A percentile compares a stretch with the other conserved stretches of the same genome.
phyloP scores from a whole-genome alignment of 2,113 vertebrate genomes.

The Tragulus kanchil region DNA sequence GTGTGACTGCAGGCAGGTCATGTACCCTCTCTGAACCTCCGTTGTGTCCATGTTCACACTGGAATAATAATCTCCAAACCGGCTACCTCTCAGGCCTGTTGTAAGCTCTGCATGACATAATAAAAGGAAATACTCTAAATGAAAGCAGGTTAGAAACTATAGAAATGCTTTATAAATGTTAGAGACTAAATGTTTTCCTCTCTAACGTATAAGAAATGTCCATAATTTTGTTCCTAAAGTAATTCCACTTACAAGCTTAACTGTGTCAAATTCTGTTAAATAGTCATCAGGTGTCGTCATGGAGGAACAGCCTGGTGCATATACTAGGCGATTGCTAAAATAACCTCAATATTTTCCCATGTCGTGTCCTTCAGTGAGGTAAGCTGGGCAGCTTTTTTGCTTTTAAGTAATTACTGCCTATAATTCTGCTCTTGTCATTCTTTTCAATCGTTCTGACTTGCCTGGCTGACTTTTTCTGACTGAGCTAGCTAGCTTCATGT shows the following conservation, averaged over 20 bases:
- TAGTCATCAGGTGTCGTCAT: background rate
- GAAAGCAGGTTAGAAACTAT: slow-evolving; percentile 51
- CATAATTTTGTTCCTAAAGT: slow-evolving; percentile 50
- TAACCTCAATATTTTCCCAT: background rate
- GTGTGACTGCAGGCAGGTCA: background rate
- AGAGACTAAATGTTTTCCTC: slow-evolving; percentile 18
- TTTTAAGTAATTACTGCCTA: slow-evolving; percentile 40
- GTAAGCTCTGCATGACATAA: slow-evolving; percentile 13
- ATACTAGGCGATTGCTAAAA: background rate
- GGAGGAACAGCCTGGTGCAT: background rate
- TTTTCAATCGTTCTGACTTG: background rate
- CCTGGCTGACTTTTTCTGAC: background rate
- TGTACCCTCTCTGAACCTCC: background rate
- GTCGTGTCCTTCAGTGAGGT: background rate
- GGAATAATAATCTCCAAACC: background rate
- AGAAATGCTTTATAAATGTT: slow-evolving; percentile 16
- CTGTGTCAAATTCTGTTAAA: slow-evolving; percentile 44
- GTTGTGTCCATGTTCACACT: background rate
- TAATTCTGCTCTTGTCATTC: background rate
- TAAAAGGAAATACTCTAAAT: slow-evolving; percentile 25
- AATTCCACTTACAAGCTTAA: slow-evolving; percentile 22
- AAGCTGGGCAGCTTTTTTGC: background rate
- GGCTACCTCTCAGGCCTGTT: background rate
- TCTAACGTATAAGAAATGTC: background rate
- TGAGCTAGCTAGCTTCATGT: background rate